Evolutionary conservation across 2,113 vertebrate genomes (phyloP).

Genomic region (Pachycephala philippinensis): DNA sequence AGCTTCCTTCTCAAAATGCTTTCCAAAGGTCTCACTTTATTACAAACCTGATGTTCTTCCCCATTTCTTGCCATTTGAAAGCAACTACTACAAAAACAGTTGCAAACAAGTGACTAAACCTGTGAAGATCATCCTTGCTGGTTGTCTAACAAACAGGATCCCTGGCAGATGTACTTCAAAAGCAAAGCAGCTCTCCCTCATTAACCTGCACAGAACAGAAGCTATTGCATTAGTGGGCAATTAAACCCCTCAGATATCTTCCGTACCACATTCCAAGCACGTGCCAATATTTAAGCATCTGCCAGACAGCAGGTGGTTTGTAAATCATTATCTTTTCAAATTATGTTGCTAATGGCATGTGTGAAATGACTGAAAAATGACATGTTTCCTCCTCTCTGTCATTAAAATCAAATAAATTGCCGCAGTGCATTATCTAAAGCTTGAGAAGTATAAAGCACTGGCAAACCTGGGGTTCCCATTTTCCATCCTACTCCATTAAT

Average conservation of each 20-base stretch:
- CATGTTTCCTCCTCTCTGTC: constrained; percentile 34
- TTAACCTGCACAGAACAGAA: constrained; percentile 6
- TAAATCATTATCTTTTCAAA: constrained; percentile 57
- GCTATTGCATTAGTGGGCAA: not conserved
- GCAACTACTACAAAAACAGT: not conserved
- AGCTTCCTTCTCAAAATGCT: not conserved
- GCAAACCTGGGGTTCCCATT: not conserved
- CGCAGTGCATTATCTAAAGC: not conserved
- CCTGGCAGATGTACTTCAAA: not conserved
- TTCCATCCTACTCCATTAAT: not conserved
- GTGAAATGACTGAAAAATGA: constrained; percentile 55
- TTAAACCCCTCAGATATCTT: constrained; percentile 1
- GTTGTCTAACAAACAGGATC: not conserved
- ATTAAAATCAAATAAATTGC: constrained; percentile 50
- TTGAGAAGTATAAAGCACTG: not conserved
- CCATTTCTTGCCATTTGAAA: not conserved
- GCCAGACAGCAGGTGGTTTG: constrained; percentile 45
- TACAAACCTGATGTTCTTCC: not conserved
- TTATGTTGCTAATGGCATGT: constrained; percentile 42
- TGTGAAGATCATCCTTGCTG: not conserved
- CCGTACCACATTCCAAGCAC: not conserved
- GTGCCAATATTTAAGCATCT: constrained; percentile 51
- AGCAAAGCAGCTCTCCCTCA: not conserved
- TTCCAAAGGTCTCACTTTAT: not conserved
- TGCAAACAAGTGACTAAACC: not conserved